Evolutionary conservation across 2,113 vertebrate genomes (phyloP).

Genomic region (Gadus chalcogrammus): DNA sequence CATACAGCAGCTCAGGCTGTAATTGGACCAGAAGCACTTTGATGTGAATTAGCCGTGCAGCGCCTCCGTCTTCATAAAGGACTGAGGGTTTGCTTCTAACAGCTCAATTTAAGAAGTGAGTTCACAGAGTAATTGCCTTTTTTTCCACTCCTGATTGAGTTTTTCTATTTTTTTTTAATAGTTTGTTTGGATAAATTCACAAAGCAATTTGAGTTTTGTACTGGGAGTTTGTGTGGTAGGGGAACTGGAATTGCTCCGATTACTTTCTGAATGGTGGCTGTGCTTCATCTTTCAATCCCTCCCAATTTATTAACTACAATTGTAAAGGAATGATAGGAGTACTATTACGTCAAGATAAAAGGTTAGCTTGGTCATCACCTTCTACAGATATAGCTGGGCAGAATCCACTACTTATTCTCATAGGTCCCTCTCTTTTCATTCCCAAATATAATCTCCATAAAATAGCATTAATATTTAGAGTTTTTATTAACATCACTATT

Average conservation of each 20-base stretch:
- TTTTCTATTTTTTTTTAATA: not conserved
- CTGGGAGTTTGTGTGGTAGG: constrained; percentile 21
- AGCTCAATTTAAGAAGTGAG: constrained; percentile 39
- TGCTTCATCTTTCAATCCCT: not conserved
- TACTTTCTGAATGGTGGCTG: constrained; percentile 16
- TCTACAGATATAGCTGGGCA: too few relatives aligned
- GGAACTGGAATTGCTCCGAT: constrained; percentile 22
- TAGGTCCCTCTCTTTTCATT: too few relatives aligned
- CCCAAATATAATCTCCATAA: too few relatives aligned
- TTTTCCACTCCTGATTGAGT: constrained; percentile 22
- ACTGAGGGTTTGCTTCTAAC: constrained; percentile 37
- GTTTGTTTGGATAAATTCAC: constrained; percentile 20
- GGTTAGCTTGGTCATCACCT: too few relatives aligned
- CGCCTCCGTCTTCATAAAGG: constrained; percentile 34
- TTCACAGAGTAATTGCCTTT: constrained; percentile 49
- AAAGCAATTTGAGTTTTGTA: constrained; percentile 25
- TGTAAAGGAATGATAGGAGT: not conserved
- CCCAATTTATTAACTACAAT: constrained; percentile 7
- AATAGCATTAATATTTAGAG: too few relatives aligned
- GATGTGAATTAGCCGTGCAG: constrained; percentile 52
- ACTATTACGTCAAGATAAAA: too few relatives aligned
- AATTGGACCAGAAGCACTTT: constrained; percentile 54
- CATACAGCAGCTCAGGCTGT: constrained; percentile 17
- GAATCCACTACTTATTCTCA: too few relatives aligned
- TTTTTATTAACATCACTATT: constrained; percentile 3